phyloP scores from a whole-genome alignment of 37 sponge, comb jelly and placozoan genomes.

The Haliclona indistincta region DNA sequence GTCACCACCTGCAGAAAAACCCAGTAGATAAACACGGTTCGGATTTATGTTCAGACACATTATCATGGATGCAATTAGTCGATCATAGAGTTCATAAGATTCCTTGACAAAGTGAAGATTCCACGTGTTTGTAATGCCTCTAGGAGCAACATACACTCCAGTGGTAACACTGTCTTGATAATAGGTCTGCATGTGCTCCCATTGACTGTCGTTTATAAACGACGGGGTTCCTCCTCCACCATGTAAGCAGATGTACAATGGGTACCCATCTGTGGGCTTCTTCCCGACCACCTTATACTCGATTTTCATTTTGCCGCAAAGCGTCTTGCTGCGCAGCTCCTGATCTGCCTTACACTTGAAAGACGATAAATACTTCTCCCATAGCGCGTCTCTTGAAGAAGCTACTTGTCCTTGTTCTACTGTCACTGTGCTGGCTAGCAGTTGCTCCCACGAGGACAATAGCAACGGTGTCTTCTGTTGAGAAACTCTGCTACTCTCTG shows the following conservation, averaged over 20 bases:
- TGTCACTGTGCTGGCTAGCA: too few species aligned
- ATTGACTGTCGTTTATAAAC: neutral
- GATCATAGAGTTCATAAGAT: neutral
- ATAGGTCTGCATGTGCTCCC: slow-evolving; percentile 1
- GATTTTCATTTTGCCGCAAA: slow-evolving; percentile 9
- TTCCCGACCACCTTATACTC: neutral
- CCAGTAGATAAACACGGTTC: slow-evolving; percentile 19
- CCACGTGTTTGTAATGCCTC: neutral
- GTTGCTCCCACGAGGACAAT: too few species aligned
- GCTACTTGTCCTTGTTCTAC: too few species aligned
- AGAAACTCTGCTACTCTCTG: too few species aligned
- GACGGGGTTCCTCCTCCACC: neutral
- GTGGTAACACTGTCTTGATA: neutral
- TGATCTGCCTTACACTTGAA: too few species aligned
- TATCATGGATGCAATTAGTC: slow-evolving; percentile 8
- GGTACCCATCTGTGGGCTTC: slow-evolving; percentile 4
- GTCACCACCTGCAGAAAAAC: slow-evolving; percentile 26
- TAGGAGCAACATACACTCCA: slow-evolving; percentile 7
- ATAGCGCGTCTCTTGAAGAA: too few species aligned
- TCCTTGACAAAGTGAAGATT: neutral
- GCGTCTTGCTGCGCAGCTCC: too few species aligned
- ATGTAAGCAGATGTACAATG: slow-evolving; percentile 3
- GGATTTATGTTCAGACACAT: slow-evolving; percentile 13
- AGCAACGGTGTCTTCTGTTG: too few species aligned
- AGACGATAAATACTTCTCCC: too few species aligned